Evolutionary conservation across 2,797 vertebrate species (phyloP), one percentile per base, ranked within the genome.

Genomic region (Phalloptychus januarius): DNA sequence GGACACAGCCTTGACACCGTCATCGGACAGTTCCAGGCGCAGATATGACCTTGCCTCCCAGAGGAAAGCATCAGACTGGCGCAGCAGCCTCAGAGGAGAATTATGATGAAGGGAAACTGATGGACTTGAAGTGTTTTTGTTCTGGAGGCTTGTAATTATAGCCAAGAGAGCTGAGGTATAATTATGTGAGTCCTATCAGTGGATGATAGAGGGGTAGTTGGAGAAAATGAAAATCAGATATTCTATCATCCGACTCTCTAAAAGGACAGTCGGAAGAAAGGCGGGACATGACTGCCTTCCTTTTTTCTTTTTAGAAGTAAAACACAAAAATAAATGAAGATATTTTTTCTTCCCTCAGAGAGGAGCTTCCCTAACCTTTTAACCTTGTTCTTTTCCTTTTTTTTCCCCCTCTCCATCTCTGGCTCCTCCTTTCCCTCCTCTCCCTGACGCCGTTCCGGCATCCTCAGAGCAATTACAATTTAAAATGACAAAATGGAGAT

Each of bases 401-500:
- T 83, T 67, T 83, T 83, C 23, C 15, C 15, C 7, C 48, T 18
- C 48, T 50, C 48, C 81, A 71, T 79, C 76, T 61, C 11, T 56
- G 31, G 46, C 70, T 78, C 33, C 31, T 25, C 13, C 67, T 44
- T 54, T 44, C 46, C 56, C 46, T 56, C 18, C 67, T 36, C 73
- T 45, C 46, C 63, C 80, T 71, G 46, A 78, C 85, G 67, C 44
- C 50, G 33, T 85, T 78, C 72, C 74, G 58, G 67, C 85, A 83
- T 76, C 84, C 89, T 89, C 83, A 33, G 89, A 84, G 80, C 88
- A 92, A 93, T 94, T 91, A 93, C 87, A 82, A 86, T 91, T 92
- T 91, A 82, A 92, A 91, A 93, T 91, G 91, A 92, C 91, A 91
- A 90, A 93, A 89, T 86, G 89, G 87, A 89, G 91, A 94, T 91